phyloP scores from a whole-genome alignment of 1,140 invertebrate genomes.

The Venustaconcha ellipsiformis region DNA sequence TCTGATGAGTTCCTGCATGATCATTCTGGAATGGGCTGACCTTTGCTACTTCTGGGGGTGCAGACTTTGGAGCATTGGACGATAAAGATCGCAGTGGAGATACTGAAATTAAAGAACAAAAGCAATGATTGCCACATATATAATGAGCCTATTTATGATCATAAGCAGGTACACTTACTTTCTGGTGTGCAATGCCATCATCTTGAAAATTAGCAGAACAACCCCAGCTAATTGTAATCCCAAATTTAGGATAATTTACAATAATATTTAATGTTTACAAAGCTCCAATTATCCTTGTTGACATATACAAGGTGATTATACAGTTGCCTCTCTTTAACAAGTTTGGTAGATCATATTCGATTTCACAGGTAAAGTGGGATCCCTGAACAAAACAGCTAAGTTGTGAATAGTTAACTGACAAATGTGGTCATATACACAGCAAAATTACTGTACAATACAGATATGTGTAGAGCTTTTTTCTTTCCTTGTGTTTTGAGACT shows the following conservation, averaged over 20 bases:
- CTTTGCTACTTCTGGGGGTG: slow-evolving; percentile 41
- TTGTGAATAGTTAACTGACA: no score
- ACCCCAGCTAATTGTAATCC: neutral
- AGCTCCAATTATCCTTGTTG: no score
- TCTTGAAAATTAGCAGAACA: neutral
- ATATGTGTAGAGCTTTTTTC: no score
- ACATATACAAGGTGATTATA: no score
- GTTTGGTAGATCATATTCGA: no score
- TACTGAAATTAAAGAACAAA: slow-evolving; percentile 50
- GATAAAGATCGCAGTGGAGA: slow-evolving; percentile 50
- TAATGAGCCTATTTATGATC: slow-evolving; percentile 6
- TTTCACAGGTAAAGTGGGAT: no score
- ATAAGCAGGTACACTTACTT: slow-evolving; percentile 8
- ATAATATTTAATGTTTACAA: no score
- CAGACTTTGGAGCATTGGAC: slow-evolving; percentile 53
- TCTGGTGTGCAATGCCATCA: neutral
- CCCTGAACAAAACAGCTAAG: no score
- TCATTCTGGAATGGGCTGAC: slow-evolving; percentile 42
- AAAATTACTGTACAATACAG: no score
- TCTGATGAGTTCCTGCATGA: slow-evolving; percentile 49
- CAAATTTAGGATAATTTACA: neutral
- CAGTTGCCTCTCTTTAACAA: no score
- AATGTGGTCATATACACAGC: no score
- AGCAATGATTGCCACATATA: slow-evolving; percentile 6
- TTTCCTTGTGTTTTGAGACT: no score